Base-by-base conservation (phyloP, 2,797 vertebrate species). In the Hydrocynus forskahlii region DNA sequence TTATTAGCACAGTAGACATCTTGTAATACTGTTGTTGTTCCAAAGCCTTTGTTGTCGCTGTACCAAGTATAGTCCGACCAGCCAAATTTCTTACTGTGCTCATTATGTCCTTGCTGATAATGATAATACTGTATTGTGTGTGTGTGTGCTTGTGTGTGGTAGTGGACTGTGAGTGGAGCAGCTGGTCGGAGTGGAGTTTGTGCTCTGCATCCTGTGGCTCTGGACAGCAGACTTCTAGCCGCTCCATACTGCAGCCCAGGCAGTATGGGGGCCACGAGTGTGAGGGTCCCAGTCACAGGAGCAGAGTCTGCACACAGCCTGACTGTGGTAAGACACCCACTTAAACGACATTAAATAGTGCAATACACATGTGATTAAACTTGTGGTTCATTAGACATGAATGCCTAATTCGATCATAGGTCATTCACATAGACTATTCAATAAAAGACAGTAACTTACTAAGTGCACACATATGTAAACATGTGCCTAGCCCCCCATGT, bases 131-230 rank as follows among this genome's bases (percentile, higher is more conserved):
- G 29, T 29, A 29, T 29, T 29, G 43, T 43, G 43, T 43, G 9
- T 43, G 5, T 85, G 55, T 78, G 62, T 62, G 16, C n/a, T 4
- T 81, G 40, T 66, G 40, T 66, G 60, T 75, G 71, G 6, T 80
- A 96, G 95, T 94, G 86, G 92, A 95, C 87, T 97, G 95, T 72
- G 83, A 88, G 82, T 95, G 94, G 96, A 93, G 92, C 2, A 81
- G 75, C 71, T 96, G 96, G 96, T 92, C 94, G 0, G 77, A 82
- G 4, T 96, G 95, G 95, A 91, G 90, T 17, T 76, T 87, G 0
- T 96, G 95, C 85, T 95, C 94, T 0, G 90, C 87, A 17, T 94
- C 90, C n/a, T 96, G 95, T 43, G 94, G 95, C 1, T 66, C 76
- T 0, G 95, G 95, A 0, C 83, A 59, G 19, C 94, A 85, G 72